A percentile compares a stretch with the other conserved stretches of the same genome.
phyloP scores from a whole-genome alignment of 2,113 vertebrate species.

The Cheirogaleus medius region DNA sequence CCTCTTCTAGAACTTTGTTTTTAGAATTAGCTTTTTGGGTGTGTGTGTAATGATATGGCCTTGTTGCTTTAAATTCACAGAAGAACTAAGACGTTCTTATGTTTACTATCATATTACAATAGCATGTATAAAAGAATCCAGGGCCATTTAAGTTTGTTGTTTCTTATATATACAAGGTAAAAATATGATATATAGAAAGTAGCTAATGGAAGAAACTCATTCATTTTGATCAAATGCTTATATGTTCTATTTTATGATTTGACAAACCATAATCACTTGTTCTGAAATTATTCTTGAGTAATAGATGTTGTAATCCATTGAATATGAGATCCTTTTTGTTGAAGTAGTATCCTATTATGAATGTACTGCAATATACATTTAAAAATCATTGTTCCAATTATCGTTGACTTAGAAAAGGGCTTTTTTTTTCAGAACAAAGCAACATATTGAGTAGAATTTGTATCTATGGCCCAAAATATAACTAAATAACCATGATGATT shows the following conservation, averaged over 20 bases:
- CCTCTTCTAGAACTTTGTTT: background rate
- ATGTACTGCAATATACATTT: background rate
- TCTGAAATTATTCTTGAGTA: conserved; percentile 42
- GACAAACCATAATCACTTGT: conserved; percentile 5
- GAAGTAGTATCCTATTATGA: background rate
- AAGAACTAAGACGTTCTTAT: background rate
- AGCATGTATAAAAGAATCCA: background rate
- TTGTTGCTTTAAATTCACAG: background rate
- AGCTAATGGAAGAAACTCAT: conserved; percentile 13
- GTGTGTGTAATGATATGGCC: background rate
- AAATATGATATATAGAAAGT: background rate
- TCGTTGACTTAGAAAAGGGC: background rate
- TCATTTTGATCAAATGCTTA: background rate
- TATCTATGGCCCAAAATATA: background rate
- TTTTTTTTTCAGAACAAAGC: background rate
- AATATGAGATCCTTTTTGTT: background rate
- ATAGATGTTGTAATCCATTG: conserved; percentile 6
- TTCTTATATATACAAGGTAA: background rate
- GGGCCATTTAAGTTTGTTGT: background rate
- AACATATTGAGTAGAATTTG: background rate
- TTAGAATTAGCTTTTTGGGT: background rate
- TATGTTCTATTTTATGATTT: background rate
- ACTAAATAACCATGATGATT: background rate
- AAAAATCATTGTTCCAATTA: conserved; percentile 11
- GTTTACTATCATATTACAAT: background rate